Percentiles rank a stretch among this genome's conserved stretches.
Evolutionary conservation across 2,113 vertebrate genomes (phyloP).

Genomic region (Datnioides undecimradiatus): DNA sequence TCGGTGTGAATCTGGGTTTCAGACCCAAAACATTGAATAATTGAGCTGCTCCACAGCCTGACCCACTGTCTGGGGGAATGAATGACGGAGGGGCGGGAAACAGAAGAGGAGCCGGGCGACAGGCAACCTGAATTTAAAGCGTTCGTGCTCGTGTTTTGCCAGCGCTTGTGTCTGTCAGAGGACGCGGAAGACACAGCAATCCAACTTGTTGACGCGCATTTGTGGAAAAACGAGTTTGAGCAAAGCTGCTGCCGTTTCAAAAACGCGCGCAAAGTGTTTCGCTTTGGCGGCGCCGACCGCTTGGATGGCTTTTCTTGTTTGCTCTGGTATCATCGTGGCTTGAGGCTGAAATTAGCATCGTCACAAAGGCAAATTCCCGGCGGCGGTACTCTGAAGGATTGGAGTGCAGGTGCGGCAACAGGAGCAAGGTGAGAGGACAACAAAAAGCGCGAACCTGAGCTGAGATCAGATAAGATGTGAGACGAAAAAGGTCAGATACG

Average conservation of each 20-base stretch:
- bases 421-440: neutral
- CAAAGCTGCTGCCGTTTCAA: neutral
- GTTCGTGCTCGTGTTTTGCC: neutral
- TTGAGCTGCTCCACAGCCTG: neutral
- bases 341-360: neutral
- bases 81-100: neutral
- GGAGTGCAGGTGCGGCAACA: neutral
- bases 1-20: conserved; percentile 13
- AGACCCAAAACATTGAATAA: conserved; percentile 21
- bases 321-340: neutral
- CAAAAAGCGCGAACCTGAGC: neutral
- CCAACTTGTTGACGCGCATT: neutral
- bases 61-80: conserved; percentile 11
- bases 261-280: neutral
- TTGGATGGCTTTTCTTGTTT: neutral
- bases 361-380: neutral
- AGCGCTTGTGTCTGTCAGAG: neutral
- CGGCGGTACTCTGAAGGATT: neutral
- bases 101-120: neutral
- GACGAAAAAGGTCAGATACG: conserved; percentile 23
- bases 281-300: neutral
- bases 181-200: neutral
- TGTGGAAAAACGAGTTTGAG: neutral
- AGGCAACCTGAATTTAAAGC: conserved; percentile 6
- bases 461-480: conserved; percentile 10